Conservation (phyloP, 2,797 vertebrate species). For the Cossypha dichroa region DNA sequence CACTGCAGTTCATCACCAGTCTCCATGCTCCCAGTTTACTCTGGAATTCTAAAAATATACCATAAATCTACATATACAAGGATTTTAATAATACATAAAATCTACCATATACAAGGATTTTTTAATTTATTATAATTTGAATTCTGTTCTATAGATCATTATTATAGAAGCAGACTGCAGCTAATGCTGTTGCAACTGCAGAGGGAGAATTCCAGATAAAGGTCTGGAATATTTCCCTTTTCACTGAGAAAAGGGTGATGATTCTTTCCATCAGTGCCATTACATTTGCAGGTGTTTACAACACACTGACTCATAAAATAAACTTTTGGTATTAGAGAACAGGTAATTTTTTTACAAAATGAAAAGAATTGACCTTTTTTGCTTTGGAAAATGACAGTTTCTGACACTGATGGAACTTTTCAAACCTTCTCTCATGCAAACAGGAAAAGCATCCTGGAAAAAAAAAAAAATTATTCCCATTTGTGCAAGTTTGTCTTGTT, state of each 20-base stretch:
- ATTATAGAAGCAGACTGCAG: neutral
- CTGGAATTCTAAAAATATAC: neutral
- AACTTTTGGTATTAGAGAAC: neutral
- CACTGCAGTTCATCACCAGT: neutral
- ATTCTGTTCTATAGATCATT: neutral
- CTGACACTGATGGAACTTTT: neutral
- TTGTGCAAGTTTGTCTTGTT: slow-evolving; percentile 9
- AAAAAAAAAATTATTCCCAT: neutral
- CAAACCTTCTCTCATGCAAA: neutral
- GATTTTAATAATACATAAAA: neutral
- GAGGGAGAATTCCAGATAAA: neutral
- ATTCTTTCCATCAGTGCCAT: neutral
- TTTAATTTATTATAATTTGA: neutral
- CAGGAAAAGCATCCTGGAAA: neutral
- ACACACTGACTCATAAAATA: neutral
- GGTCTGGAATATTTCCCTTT: neutral
- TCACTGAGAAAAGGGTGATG: neutral
- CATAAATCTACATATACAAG: neutral
- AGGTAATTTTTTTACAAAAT: neutral
- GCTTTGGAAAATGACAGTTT: neutral
- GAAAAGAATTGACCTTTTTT: neutral
- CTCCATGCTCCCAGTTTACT: neutral
- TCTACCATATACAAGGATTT: too few relatives aligned
- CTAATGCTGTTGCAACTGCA: neutral
- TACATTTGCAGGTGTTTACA: neutral